phyloP scores from a whole-genome alignment of 2,888 invertebrate genomes.

The Sipha maydis region DNA sequence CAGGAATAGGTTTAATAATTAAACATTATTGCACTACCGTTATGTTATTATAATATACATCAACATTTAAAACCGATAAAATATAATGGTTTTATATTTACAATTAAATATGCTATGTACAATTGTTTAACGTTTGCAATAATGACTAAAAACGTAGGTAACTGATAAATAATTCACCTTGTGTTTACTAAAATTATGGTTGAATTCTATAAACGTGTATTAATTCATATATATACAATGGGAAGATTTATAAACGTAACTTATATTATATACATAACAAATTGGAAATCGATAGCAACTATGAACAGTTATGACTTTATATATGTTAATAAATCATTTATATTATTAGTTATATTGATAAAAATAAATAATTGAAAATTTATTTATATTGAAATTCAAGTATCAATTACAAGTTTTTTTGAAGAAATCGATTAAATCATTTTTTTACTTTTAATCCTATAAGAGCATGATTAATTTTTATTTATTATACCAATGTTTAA shows the following conservation, averaged over 20 bases:
- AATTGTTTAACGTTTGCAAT: slow-evolving; percentile 12
- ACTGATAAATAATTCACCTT: slow-evolving; percentile 26
- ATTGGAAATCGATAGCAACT: slow-evolving; percentile 3
- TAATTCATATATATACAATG: not conserved
- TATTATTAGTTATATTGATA: not conserved
- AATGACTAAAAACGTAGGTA: slow-evolving; percentile 31
- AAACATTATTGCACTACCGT: slow-evolving; percentile 35
- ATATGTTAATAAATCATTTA: slow-evolving; percentile 1
- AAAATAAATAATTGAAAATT: slow-evolving; percentile 10
- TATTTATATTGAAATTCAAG: slow-evolving; percentile 3
- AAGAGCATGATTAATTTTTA: not conserved
- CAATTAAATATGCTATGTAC: slow-evolving; percentile 36
- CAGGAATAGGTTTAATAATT: slow-evolving; percentile 11
- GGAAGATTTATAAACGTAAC: slow-evolving; percentile 41
- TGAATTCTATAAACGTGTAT: slow-evolving; percentile 3
- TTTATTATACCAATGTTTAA: not conserved
- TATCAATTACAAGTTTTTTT: not conserved
- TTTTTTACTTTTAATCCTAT: not conserved
- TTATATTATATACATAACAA: slow-evolving; percentile 30
- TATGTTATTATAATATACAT: slow-evolving; percentile 16
- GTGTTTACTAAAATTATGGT: slow-evolving; percentile 20
- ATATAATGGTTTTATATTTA: slow-evolving; percentile 42
- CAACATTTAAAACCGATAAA: slow-evolving; percentile 43
- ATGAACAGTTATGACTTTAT: not conserved
- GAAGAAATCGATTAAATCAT: not conserved